Base-by-base conservation (phyloP, 2,888 invertebrate species). In the Acanthacorydalis orientalis region DNA sequence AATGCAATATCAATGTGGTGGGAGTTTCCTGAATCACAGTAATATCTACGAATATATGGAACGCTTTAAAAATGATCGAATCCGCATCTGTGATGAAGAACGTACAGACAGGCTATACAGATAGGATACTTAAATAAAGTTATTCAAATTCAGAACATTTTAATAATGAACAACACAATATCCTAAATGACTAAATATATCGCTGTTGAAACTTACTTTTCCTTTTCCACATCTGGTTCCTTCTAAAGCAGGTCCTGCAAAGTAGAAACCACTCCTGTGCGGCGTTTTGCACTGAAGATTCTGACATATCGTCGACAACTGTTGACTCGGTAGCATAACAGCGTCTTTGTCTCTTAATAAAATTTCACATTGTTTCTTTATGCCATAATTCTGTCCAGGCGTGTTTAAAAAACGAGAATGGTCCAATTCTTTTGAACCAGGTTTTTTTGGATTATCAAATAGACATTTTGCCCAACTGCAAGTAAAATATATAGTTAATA, bases 191-290 rank as follows among this genome's bases (percentile, higher is more conserved):
- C n/a, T n/a, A n/a, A n/a, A n/a, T n/a, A 23, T 23, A 23, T 23
- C 6, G 6, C 3, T 23, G 6, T 23, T 23, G 23, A 54, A 55
- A 51, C 68, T 64, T 55, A 81, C 81, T 69, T 71, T 76, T 49
- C 68, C 68, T 0, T 62, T 60, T 9, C 80, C 83, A 59, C 87
- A 88, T 15, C 73, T 63, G 1, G 86, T 87, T 41, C 87, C 87
- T 51, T 86, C 84, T 32, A 88, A 64, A n/a, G 87, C 87, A 0
- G 87, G 87, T 1, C 86, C 86, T 1, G 85, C 80, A 59, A 77
- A 78, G 61, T 82, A 85, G 64, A 74, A 81, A 10, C 83, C 84
- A 49, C 76, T 74, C 44, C 80, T 72, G 58, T 80, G 78, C 33
- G 84, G 83, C 14, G 80, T 77, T 57, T 77, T 74, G 58, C 85